Percentiles rank a stretch among this genome's conserved stretches.
Evolutionary conservation across 1,140 invertebrate genomes (phyloP).

Genomic region (Helicoverpa armigera): DNA sequence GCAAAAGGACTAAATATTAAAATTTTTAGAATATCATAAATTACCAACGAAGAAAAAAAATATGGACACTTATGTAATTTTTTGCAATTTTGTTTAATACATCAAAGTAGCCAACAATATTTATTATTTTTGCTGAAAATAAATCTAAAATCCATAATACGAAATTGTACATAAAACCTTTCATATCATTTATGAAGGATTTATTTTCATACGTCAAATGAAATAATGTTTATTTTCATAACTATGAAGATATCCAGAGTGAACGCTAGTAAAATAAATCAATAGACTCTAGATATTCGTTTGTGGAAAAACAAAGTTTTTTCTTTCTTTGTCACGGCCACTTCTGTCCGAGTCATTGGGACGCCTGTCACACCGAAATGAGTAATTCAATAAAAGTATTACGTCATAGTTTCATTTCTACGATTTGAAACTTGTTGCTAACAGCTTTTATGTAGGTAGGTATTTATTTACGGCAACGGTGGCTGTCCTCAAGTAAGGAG

Average conservation of each 20-base stretch:
- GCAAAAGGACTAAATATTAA: too few species aligned
- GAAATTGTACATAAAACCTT: too few species aligned
- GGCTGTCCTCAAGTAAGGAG: too few species aligned
- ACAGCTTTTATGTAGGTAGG: too few species aligned
- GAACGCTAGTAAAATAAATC: conserved; percentile 59
- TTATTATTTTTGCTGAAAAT: too few species aligned
- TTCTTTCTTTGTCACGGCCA: conserved; percentile 54
- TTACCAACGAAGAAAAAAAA: too few species aligned
- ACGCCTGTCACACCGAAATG: conserved; percentile 49
- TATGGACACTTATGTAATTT: too few species aligned
- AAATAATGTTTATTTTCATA: conserved; percentile 7
- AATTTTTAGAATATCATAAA: too few species aligned
- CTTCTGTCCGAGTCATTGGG: conserved; percentile 45
- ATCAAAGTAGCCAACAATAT: too few species aligned
- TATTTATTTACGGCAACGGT: too few species aligned
- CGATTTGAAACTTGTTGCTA: not conserved
- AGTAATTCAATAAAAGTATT: not conserved
- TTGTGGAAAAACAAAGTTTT: conserved; percentile 66
- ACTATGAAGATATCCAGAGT: conserved; percentile 30
- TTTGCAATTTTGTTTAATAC: too few species aligned
- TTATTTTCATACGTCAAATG: not conserved
- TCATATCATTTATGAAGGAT: not conserved
- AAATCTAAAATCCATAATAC: too few species aligned
- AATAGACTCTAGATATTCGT: conserved; percentile 55
- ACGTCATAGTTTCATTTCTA: not conserved